phyloP scores from a whole-genome alignment of 23 tunicate species.

The Pegea sp. region DNA sequence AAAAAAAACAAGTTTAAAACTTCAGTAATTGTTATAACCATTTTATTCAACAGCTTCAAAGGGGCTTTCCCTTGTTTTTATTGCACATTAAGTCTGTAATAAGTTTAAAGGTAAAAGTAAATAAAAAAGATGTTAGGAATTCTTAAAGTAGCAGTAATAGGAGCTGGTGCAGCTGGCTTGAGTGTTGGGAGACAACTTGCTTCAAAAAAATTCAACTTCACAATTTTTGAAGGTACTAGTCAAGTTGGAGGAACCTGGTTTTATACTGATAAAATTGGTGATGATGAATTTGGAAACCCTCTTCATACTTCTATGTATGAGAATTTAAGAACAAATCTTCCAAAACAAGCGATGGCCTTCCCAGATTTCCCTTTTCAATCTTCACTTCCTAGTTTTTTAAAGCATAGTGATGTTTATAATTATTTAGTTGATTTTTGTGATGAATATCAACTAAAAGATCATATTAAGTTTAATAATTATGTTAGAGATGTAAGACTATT shows the following conservation, averaged over 20 bases:
- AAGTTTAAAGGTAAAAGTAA: no score
- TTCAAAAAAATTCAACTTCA: constrained; percentile 4
- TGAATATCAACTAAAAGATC: constrained; percentile 16
- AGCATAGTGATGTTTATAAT: constrained; percentile 23
- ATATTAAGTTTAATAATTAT: constrained; percentile 20
- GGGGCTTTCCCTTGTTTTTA: no score
- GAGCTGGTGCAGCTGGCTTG: constrained; percentile 75
- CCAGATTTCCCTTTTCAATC: constrained; percentile 56
- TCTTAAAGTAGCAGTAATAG: constrained; percentile 58
- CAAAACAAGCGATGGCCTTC: constrained; percentile 78
- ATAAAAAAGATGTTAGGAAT: no score
- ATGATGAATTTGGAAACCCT: constrained; percentile 38
- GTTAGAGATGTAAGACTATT: background rate
- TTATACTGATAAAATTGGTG: constrained; percentile 33
- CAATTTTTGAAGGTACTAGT: constrained; percentile 32
- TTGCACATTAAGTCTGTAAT: no score
- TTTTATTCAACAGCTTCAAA: no score
- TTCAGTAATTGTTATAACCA: no score
- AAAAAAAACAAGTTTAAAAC: no score
- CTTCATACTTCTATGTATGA: constrained; percentile 84
- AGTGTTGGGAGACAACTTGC: constrained; percentile 56
- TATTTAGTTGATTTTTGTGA: constrained; percentile 27
- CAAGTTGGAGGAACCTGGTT: constrained; percentile 73
- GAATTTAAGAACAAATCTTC: constrained; percentile 69
- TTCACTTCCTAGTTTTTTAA: constrained; percentile 31